Percentiles rank a stretch among this genome's conserved stretches.
Evolutionary conservation across 1,140 invertebrate genomes (phyloP).

Genomic region (Drosophila miranda): DNA sequence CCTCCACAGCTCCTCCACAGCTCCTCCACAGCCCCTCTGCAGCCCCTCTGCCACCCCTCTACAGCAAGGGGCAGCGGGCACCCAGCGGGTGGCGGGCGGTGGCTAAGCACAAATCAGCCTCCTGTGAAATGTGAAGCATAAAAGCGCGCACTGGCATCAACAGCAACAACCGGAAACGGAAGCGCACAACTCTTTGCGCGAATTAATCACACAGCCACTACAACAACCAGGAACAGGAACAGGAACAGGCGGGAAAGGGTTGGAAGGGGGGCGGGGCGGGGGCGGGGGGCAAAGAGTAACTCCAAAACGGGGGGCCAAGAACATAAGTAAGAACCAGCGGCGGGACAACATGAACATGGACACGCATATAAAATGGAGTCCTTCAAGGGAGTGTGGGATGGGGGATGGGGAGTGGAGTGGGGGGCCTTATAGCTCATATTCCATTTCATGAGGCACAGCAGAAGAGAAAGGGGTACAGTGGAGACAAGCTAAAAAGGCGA

Average conservation of each 20-base stretch:
- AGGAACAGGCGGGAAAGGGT: background rate
- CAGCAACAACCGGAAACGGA: slow-evolving; percentile 71
- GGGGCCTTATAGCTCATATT: slow-evolving; percentile 37
- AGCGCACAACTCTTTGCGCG: slow-evolving; percentile 79
- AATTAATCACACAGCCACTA: slow-evolving; percentile 76
- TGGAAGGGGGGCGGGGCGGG: too few relatives aligned
- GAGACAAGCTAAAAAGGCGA: slow-evolving; percentile 1
- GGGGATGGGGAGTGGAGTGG: background rate
- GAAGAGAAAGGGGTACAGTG: slow-evolving; percentile 21
- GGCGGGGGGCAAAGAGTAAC: background rate
- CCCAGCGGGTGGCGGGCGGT: background rate
- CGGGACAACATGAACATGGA: slow-evolving; percentile 44
- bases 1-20: too few relatives aligned
- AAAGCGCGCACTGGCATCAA: slow-evolving; percentile 47
- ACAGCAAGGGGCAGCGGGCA: background rate
- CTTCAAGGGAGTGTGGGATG: background rate
- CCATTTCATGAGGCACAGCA: slow-evolving; percentile 13
- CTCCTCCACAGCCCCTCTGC: too few relatives aligned
- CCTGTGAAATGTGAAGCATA: slow-evolving; percentile 78
- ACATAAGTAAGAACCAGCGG: slow-evolving; percentile 39
- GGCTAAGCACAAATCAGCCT: slow-evolving; percentile 63
- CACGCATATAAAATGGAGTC: slow-evolving; percentile 50
- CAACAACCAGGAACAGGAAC: slow-evolving; percentile 38
- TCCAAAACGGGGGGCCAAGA: slow-evolving; percentile 12
- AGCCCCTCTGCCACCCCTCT: too few relatives aligned